Evolutionary conservation across 2,888 invertebrate genomes (phyloP).

Genomic region (Ganaspis brasiliensis): DNA sequence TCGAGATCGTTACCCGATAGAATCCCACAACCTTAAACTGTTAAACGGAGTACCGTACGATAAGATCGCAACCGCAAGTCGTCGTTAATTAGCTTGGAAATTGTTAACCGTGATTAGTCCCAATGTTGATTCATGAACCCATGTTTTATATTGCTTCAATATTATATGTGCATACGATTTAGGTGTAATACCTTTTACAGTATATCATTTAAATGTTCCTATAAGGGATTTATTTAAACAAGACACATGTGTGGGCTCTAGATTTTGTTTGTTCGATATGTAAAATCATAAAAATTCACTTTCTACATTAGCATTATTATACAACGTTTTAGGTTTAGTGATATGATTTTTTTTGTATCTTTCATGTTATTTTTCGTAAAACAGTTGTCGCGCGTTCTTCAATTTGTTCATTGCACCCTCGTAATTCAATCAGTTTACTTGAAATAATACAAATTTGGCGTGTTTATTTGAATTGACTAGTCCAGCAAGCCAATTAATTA

Average conservation of each 20-base stretch:
- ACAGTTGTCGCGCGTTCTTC: background rate
- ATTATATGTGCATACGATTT: background rate
- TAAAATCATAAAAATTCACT: too few relatives aligned
- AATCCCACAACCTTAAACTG: slow-evolving; percentile 60
- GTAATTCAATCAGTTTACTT: background rate
- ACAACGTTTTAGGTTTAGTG: too few relatives aligned
- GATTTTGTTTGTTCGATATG: too few relatives aligned
- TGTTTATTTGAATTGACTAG: background rate
- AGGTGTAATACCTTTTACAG: too few relatives aligned
- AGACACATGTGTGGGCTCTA: too few relatives aligned
- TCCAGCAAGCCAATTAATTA: background rate
- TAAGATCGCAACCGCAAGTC: slow-evolving; percentile 53
- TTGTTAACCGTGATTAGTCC: slow-evolving; percentile 46
- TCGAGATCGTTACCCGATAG: slow-evolving; percentile 59
- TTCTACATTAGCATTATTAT: too few relatives aligned
- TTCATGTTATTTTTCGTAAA: too few relatives aligned
- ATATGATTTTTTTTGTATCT: too few relatives aligned
- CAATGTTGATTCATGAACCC: slow-evolving; percentile 38
- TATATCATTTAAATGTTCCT: too few relatives aligned
- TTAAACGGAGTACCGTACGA: slow-evolving; percentile 59
- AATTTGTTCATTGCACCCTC: slow-evolving; percentile 8
- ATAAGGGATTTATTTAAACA: too few relatives aligned
- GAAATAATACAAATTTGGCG: background rate
- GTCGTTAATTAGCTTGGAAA: slow-evolving; percentile 56
- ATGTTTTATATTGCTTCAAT: background rate